Percentiles rank a stretch among this genome's conserved stretches.
Evolutionary conservation across 2,797 vertebrate genomes (phyloP).

Genomic region (Pterois miles): DNA sequence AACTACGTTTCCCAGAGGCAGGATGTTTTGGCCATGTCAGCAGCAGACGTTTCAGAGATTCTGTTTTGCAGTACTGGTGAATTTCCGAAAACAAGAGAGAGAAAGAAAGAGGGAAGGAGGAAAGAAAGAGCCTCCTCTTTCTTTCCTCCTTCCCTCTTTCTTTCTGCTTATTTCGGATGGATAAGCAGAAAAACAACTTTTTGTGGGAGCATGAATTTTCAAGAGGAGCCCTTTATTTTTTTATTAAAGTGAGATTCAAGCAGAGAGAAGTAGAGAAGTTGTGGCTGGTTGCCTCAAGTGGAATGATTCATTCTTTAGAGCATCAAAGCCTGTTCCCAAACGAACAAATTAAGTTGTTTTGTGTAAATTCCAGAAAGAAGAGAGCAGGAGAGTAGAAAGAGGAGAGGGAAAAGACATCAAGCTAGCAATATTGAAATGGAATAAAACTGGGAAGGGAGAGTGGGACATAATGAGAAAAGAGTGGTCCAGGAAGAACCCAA

Average conservation of each 20-base stretch:
- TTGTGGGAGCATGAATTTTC: slow-evolving; percentile 33
- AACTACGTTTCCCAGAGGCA: slow-evolving; percentile 74
- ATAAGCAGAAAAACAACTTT: slow-evolving; percentile 42
- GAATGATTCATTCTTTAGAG: slow-evolving; percentile 32
- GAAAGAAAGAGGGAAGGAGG: neutral
- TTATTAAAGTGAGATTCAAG: slow-evolving; percentile 7
- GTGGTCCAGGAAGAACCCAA: slow-evolving; percentile 36
- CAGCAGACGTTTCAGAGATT: slow-evolving; percentile 60
- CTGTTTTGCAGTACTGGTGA: slow-evolving; percentile 55
- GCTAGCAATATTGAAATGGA: slow-evolving; percentile 32
- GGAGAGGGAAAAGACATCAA: neutral
- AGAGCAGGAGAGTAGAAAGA: slow-evolving; percentile 3
- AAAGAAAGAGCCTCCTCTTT: no score
- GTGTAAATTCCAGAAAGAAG: slow-evolving; percentile 9
- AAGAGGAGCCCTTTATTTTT: slow-evolving; percentile 6
- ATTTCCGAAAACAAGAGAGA: slow-evolving; percentile 44
- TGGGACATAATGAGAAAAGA: slow-evolving; percentile 40
- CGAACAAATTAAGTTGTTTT: slow-evolving; percentile 33
- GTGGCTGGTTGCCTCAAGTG: slow-evolving; percentile 16
- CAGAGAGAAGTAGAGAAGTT: neutral
- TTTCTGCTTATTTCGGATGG: no score
- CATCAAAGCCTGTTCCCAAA: slow-evolving; percentile 18
- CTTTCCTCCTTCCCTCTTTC: no score
- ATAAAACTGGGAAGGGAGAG: slow-evolving; percentile 25
- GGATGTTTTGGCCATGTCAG: slow-evolving; percentile 68